These are phyloP conservation scores for Drosophila kanekoi DNA, from an alignment of 2,888 invertebrate genomes.

Conservation along the genomic window DNA sequence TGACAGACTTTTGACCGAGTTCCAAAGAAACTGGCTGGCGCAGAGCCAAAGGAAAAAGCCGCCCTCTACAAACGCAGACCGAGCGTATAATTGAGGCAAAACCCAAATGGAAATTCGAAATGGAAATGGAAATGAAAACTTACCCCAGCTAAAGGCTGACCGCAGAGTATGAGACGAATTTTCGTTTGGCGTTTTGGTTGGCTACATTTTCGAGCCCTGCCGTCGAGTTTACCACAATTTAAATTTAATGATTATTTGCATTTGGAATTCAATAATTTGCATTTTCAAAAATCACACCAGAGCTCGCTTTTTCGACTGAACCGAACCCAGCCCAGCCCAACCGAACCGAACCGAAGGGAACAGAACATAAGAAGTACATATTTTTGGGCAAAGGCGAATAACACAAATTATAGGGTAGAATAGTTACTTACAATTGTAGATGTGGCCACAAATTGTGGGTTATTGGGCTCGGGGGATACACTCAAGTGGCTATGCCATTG, in stretches of 20 bases:
- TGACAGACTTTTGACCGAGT: slow-evolving; percentile 75
- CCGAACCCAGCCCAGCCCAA: slow-evolving; percentile 6
- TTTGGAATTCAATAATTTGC: slow-evolving; percentile 74
- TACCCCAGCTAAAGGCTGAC: slow-evolving; percentile 33
- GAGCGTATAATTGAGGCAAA: slow-evolving; percentile 73
- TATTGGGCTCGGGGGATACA: slow-evolving; percentile 77
- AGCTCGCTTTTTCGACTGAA: slow-evolving; percentile 17
- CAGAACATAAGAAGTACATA: slow-evolving; percentile 9
- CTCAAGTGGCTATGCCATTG: slow-evolving; percentile 68
- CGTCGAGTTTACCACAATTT: slow-evolving; percentile 55
- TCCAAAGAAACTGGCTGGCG: slow-evolving; percentile 32
- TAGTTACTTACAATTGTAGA: slow-evolving; percentile 38
- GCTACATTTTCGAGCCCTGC: slow-evolving; percentile 35
- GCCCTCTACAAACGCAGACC: slow-evolving; percentile 40
- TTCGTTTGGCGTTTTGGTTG: slow-evolving; percentile 53
- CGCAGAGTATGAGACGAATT: slow-evolving; percentile 35
- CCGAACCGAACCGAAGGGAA: slow-evolving; percentile 21
- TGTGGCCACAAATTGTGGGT: slow-evolving; percentile 77
- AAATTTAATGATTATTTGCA: slow-evolving; percentile 74
- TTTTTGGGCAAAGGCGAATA: slow-evolving; percentile 57
- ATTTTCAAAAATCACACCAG: slow-evolving; percentile 62
- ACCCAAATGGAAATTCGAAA: slow-evolving; percentile 47
- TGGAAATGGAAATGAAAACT: slow-evolving; percentile 48
- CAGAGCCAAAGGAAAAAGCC: slow-evolving; percentile 9
- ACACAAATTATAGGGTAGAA: slow-evolving; percentile 70